Evolutionary conservation across 2,888 invertebrate genomes (phyloP), one percentile per base, ranked within the genome.

Genomic region (Netelia melanura): DNA sequence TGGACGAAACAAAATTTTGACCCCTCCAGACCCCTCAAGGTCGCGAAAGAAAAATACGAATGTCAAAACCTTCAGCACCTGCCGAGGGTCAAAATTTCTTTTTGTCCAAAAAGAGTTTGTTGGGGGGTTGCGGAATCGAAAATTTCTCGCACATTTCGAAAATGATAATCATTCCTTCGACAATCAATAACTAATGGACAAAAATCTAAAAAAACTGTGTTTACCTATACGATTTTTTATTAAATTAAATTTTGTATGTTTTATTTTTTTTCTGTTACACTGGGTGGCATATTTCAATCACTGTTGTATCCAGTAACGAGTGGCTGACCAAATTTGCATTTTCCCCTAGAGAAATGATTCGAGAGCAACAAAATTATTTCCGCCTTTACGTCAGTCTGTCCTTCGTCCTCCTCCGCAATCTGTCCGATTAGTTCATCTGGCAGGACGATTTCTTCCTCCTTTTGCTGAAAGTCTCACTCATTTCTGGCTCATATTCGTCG

Each of bases 271-370:
- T 48, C 11, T 61, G 52, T 30, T 48, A 23, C 3, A 14, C n/a
- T 23, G n/a, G 44, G 58, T 79, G 70, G 77, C 82, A 85, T 86
- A 80, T 80, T 80, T 70, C 62, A 72, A 65, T 75, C 65, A 30
- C 61, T 71, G 64, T 78, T 71, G 8, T 21, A 78, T 84, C 81
- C 71, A 77, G 67, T 74, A 62, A 52, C 14, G 74, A 68, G 61
- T 52, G 23, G 44, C 54, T 14, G 23, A 21, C 21, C 70, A 21
- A 68, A 17, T 61, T 44, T 70, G 56, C 61, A 74, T 64, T 74
- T 75, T 81, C 21, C 21, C 54, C 30, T 65, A n/a, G 61, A 67
- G 68, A 17, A 61, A 25, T 61, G 23, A 21, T 10, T 44, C 52
- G 72, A 85, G 65, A 38, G 6, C 38, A 38, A 38, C 5, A 38